Evolutionary conservation across 2,888 invertebrate species (phyloP), one percentile per base, ranked within the genome.

Genomic region (Synergus gifuensis): DNA sequence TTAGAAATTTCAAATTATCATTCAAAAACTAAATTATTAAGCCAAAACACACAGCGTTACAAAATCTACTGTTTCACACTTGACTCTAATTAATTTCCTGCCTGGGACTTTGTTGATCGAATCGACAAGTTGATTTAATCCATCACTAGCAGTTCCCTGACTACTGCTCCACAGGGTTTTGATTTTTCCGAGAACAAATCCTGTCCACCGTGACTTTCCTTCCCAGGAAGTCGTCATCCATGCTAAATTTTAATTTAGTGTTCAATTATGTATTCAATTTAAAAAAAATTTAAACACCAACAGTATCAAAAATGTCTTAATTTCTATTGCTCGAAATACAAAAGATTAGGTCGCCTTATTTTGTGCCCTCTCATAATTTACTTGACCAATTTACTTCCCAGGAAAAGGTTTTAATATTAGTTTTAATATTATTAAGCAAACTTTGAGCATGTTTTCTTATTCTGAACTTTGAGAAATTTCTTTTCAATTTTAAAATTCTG

Each of bases 91-190:
- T 36, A 73, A 73, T 16, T 91, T 85, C 94, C 93, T 95, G 95
- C 95, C 95, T 96, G 96, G 94, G 76, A 88, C 83, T 89, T 88
- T 89, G 82, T 84, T 87, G 79, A 90, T 86, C 76, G 91, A 86
- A 78, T 89, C 89, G 85, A 91, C 91, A 89, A 97, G 94, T 93
- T 96, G 97, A 94, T 97, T 97, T 89, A 97, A 94, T 89, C 97
- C 97, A 82, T 94, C 93, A 92, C 95, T 96, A 82, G 96, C 94
- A 85, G 95, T 95, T 83, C 95, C 95, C 77, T 95, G 94, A 90
- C 96, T 96, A 85, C 95, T 95, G 86, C 95, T 96, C 97, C 97
- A 97, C 83, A 98, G 93, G 67, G 97, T 97, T 90, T 97, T 96
- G 93, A 98, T 97, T 94, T 97, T 97, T 91, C 96, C 96, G 92